A percentile compares a stretch with the other conserved stretches of the same genome.
These are phyloP conservation scores for Argynnis bischoffii DNA, from an alignment of 2,888 invertebrate species.

Conservation along the genomic window DNA sequence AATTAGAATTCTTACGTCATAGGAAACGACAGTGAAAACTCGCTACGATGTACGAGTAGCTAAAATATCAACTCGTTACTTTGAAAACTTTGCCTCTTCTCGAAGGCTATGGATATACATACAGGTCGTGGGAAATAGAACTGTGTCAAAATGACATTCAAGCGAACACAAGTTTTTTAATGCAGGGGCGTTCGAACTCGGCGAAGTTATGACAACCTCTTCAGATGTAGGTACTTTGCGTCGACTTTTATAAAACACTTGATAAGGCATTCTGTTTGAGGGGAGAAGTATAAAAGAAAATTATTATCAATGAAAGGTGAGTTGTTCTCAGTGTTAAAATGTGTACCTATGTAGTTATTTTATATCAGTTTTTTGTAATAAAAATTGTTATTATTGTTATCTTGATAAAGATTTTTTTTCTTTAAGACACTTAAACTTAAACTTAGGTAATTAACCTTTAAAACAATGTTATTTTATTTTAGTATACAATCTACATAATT, in stretches of 20 bases:
- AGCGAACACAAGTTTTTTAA: slow-evolving; percentile 39
- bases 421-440: too few relatives aligned
- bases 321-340: too few relatives aligned
- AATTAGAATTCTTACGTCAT: not conserved
- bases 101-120: slow-evolving; percentile 2
- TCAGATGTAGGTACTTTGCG: slow-evolving; percentile 4
- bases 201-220: slow-evolving; percentile 19
- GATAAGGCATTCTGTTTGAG: slow-evolving; percentile 5
- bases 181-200: slow-evolving; percentile 40
- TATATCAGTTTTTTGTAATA: too few relatives aligned
- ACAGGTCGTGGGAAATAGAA: slow-evolving; percentile 30
- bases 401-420: too few relatives aligned
- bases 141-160: slow-evolving; percentile 34
- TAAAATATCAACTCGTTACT: slow-evolving; percentile 29
- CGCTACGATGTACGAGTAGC: slow-evolving; percentile 9
- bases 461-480: too few relatives aligned
- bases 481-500: too few relatives aligned
- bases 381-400: too few relatives aligned
- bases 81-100: slow-evolving; percentile 23
- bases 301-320: not conserved
- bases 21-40: slow-evolving; percentile 20
- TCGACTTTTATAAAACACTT: slow-evolving; percentile 6
- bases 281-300: slow-evolving; percentile 5
- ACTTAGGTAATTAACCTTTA: too few relatives aligned
- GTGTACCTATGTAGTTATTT: too few relatives aligned